These are phyloP conservation scores for Syrphus vitripennis DNA, from an alignment of 2,888 invertebrate genomes.

Conservation along the genomic window DNA sequence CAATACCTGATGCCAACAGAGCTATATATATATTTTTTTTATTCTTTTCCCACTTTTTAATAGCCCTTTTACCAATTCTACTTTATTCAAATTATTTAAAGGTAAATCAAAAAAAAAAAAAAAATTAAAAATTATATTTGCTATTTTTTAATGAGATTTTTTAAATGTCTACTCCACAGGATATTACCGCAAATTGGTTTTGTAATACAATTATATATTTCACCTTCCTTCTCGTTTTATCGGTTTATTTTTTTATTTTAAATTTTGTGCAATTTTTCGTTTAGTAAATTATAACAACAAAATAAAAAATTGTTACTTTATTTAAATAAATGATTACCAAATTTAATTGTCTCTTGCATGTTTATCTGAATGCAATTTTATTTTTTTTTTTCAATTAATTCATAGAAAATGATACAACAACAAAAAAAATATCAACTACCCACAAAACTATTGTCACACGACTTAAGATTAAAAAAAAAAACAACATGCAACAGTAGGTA, in stretches of 20 bases:
- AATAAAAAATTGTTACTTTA: background rate
- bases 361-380: conserved; percentile 35
- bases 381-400: conserved; percentile 9
- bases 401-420: background rate
- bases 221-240: background rate
- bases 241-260: background rate
- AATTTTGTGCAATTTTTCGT: background rate
- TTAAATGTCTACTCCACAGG: conserved; percentile 40
- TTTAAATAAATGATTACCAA: conserved; percentile 47
- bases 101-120: conserved; percentile 22
- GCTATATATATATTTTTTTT: background rate
- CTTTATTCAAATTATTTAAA: conserved; percentile 26
- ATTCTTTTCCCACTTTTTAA: background rate
- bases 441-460: conserved; percentile 49
- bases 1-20: background rate
- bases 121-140: background rate
- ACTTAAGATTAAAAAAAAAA: background rate
- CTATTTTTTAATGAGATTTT: conserved; percentile 28
- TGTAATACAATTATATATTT: background rate
- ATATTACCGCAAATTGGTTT: conserved; percentile 39
- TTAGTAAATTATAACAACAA: conserved; percentile 12
- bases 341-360: conserved; percentile 62
- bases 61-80: background rate
- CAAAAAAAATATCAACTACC: background rate
- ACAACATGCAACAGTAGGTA: background rate